Evolutionary conservation across 2,888 invertebrate species (phyloP), one percentile per base, ranked within the genome.

Genomic region (Blera fallax): DNA sequence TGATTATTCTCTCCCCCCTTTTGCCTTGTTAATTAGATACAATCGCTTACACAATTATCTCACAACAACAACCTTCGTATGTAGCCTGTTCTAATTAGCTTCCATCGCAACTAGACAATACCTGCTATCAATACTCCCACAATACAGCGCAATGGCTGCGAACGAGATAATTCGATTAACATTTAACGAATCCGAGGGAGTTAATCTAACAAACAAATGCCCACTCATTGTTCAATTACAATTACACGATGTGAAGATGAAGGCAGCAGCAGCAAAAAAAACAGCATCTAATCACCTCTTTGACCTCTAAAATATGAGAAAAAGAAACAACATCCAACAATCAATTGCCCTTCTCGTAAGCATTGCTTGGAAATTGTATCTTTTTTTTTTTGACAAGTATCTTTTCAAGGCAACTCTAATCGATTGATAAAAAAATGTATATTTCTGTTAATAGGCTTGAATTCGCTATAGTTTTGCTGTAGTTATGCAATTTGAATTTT

Each of bases 71-170:
- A 37, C 79, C 79, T 65, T 58, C 56, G 58, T 34, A 62, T 54
- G 54, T 34, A 48, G n/a, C n/a, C n/a, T n/a, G 73, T 52, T 80
- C 73, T 73, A 80, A 80, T 73, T 80, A 80, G 65, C 24, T 73
- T 48, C 16, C 58, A 24, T 64, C 54, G 52, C 65, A 43, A 45
- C 64, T 48, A 58, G 45, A 58, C 58, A 58, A 60, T 29, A 37
- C 27, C 48, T 37, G 34, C 14, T 8, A n/a, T 7, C 37, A 18
- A 29, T 21, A 16, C 45, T 45, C 72, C 21, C 70, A 45, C 56
- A 27, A 27, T 7, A 50, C 16, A 54, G 34, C 18, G 24, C 29
- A 18, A 29, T 52, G 27, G 2, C 8, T 5, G 34, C 18, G 45
- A 32, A 21, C 10, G 32, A 32, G 50, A 73, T 62, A 64, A 74